Base-by-base conservation (phyloP, 2,888 invertebrate genomes). In the Blomia tropicalis region DNA sequence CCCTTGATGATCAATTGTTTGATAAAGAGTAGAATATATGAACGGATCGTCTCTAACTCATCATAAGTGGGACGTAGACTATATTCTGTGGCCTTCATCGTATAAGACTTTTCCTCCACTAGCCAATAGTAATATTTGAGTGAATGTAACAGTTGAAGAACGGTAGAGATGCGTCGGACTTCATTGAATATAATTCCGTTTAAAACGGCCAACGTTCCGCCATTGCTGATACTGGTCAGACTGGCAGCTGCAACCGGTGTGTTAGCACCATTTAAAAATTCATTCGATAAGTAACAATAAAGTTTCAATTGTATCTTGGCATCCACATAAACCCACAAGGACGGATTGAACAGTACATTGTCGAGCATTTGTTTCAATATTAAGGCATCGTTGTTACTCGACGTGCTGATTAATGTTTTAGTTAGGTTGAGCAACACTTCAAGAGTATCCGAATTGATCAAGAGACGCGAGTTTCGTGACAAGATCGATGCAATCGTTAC, bases 61-160 rank as follows among this genome's bases (percentile, higher is more conserved):
- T 91, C 91, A 74, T 90, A 87, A 43, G 85, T 85, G 27, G 95
- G 95, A 67, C 95, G 80, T 19, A 89, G 90, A 66, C 91, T 32
- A 14, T 4, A n/a, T 3, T 65, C 61, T 27, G 29, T 32, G 29
- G 60, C 65, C 23, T 54, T 60, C 22, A 63, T 59, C 31, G 36
- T 31, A 29, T 59, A 43, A 11, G 53, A 36, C 22, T 63, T 63
- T 23, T 65, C 65, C 23, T 60, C 60, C 11, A n/a, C 85, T 53
- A 98, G 89, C 96, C 96, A 99, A 75, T 98, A 98, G 77, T 96
- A 98, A 75, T 91, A 95, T 78, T 98, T 98, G 66, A 99, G 80
- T 2, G 98, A 93, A 75, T 99, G 96, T 69, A 98, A 90, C 29
- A 95, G 93, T 77, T 98, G 96, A 56, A 98, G 79, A 0, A 95